Conservation (phyloP, 2,797 vertebrate genomes). For the Dendrocincla fuliginosa region DNA sequence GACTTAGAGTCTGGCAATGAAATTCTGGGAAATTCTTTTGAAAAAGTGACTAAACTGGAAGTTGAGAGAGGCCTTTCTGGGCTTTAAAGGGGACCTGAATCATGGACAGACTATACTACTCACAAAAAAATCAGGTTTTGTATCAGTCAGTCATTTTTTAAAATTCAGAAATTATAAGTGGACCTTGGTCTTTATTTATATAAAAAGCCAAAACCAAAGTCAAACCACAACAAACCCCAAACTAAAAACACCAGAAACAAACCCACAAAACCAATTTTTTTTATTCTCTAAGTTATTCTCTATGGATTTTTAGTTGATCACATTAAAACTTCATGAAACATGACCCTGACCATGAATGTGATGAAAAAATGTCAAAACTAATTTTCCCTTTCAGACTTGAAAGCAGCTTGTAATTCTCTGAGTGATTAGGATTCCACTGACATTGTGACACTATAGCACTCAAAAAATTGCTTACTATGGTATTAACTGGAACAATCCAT, state of each 20-base stretch:
- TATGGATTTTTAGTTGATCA: background rate
- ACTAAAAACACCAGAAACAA: background rate
- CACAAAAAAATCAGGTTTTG: background rate
- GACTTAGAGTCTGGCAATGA: constrained; percentile 36
- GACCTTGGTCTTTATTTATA: background rate
- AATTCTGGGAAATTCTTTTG: constrained; percentile 49
- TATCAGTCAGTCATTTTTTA: background rate
- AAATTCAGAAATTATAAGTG: background rate
- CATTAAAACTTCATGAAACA: background rate
- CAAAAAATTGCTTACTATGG: background rate
- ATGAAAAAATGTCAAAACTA: background rate
- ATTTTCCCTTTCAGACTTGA: background rate
- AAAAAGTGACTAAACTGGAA: constrained; percentile 43
- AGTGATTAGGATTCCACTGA: background rate
- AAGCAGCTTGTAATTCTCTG: background rate
- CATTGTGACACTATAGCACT: background rate
- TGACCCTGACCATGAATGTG: background rate
- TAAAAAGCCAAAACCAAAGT: background rate
- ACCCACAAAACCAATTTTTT: background rate
- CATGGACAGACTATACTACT: background rate
- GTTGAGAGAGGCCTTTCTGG: background rate
- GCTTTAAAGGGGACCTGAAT: background rate
- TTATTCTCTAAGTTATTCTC: background rate
- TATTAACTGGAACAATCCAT: background rate
- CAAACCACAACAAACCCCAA: background rate